Conservation (phyloP, 1,140 invertebrate genomes). For the Chironomus tepperi region DNA sequence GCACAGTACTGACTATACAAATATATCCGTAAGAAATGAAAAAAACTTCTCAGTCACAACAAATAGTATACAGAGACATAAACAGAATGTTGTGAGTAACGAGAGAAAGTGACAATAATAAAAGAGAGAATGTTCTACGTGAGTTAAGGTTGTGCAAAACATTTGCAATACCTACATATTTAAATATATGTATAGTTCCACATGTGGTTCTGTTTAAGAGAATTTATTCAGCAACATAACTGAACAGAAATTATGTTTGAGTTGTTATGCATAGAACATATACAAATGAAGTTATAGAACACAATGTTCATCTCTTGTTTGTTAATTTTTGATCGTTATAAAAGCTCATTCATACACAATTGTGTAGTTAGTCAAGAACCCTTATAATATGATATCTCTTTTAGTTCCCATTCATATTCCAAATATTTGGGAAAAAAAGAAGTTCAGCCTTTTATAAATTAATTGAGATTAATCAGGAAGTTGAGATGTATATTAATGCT, state of each 20-base stretch:
- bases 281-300: not conserved
- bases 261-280: not conserved
- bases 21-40: too few relatives aligned
- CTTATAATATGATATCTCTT: not conserved
- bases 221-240: not conserved
- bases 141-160: not conserved
- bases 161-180: too few relatives aligned
- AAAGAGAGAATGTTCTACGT: not conserved
- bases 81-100: not conserved
- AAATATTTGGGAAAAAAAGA: too few relatives aligned
- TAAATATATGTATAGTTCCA: not conserved
- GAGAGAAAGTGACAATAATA: not conserved
- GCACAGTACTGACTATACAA: too few relatives aligned
- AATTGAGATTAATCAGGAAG: constrained; percentile 21
- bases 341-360: not conserved
- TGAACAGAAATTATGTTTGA: not conserved
- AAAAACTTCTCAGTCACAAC: too few relatives aligned
- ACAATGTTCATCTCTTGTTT: not conserved
- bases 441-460: not conserved
- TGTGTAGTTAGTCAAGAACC: not conserved
- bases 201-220: not conserved
- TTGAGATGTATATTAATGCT: not conserved
- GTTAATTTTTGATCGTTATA: not conserved
- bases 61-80: too few relatives aligned
- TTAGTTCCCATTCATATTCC: not conserved